These are phyloP conservation scores for Smittia sp. DNA, from an alignment of 2,888 invertebrate species.

Conservation along the genomic window DNA sequence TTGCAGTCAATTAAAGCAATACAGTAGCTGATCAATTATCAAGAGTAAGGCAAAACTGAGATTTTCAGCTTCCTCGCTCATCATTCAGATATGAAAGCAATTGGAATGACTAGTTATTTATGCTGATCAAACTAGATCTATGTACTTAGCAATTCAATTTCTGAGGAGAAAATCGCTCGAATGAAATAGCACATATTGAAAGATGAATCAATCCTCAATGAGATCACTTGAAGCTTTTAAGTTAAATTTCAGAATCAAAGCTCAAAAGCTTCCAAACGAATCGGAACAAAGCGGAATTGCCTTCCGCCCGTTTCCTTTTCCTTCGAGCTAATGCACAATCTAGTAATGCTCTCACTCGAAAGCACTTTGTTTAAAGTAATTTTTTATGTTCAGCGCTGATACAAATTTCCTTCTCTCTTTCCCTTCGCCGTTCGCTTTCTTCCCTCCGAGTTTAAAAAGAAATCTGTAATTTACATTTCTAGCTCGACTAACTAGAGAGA, in stretches of 20 bases:
- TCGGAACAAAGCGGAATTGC: background rate
- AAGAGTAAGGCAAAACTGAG: too few relatives aligned
- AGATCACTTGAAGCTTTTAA: too few relatives aligned
- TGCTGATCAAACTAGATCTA: too few relatives aligned
- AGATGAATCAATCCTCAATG: too few relatives aligned
- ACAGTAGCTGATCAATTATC: too few relatives aligned
- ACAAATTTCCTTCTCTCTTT: conserved; percentile 1
- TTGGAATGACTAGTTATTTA: too few relatives aligned
- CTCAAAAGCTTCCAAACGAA: background rate
- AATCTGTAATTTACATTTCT: conserved; percentile 22
- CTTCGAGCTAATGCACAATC: conserved; percentile 16
- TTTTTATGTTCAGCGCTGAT: conserved; percentile 6
- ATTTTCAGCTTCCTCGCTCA: too few relatives aligned
- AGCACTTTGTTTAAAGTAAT: conserved; percentile 25
- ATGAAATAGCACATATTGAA: too few relatives aligned
- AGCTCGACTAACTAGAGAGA: background rate
- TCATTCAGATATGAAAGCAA: too few relatives aligned
- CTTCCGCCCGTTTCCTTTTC: conserved; percentile 7
- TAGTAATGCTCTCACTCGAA: conserved; percentile 5
- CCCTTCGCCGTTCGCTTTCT: background rate
- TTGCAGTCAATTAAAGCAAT: too few relatives aligned
- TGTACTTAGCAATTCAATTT: too few relatives aligned
- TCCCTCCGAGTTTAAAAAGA: background rate
- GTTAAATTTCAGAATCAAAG: background rate
- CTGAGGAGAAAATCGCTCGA: too few relatives aligned